Base-by-base conservation (phyloP, 2,797 vertebrate genomes). In the Lerista edwardsae region DNA sequence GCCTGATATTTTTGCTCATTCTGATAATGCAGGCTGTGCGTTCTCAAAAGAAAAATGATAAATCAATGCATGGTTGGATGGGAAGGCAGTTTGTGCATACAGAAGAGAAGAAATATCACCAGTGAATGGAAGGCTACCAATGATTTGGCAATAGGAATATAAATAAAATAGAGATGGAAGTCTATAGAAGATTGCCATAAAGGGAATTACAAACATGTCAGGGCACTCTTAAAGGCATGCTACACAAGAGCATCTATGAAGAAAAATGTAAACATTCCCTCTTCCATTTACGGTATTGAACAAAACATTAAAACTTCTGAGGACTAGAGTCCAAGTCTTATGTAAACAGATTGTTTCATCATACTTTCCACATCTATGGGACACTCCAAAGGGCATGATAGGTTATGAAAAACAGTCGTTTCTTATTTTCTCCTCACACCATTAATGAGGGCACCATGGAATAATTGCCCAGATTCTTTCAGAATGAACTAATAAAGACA, bases 131-230 rank as follows among this genome's bases (percentile, higher is more conserved):
- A 67, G 74, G 41, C 47, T 65, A 27, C 23, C n/a, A 57, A 59
- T 67, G 14, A 41, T 51, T 47, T 84, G 57, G 64, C 29, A 79
- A 57, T 34, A 77, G 55, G 71, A 78, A 78, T 77, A 81, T 69
- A 62, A 81, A 81, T 77, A 85, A 84, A 44, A 27, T 62, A 23
- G 55, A 85, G 62, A 68, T 59, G 21, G 51, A 71, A 78, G 65
- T 3, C 0, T 1, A 71, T 0, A 61, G 59, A 65, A 39, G 23
- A 5, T 23, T 0, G 0, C 71, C 0, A 3, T 7, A 1, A 1
- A 0, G 83, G 79, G 41, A 47, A 23, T 0, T 0, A 36, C 68
- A 76, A 0, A 0, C 2, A 27, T 0, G 1, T 1, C 2, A 31
- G 2, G 1, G 44, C 64, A 47, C 61, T 61, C 67, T 0, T 0